phyloP scores from a whole-genome alignment of 2,888 invertebrate genomes.

The Andrena hattorfiana region DNA sequence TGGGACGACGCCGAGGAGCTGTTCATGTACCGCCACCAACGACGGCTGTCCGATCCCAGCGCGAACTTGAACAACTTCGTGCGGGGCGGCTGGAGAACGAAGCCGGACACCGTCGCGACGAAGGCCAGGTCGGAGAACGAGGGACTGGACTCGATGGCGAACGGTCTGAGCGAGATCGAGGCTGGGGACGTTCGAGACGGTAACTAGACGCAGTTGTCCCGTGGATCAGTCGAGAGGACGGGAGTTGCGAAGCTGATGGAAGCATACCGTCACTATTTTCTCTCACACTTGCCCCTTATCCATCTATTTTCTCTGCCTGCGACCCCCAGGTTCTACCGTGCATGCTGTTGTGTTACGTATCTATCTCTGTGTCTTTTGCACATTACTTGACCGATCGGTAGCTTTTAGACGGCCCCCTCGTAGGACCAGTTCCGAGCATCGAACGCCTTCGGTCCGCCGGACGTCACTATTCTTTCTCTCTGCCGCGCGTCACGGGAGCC shows the following conservation, averaged over 20 bases:
- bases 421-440: slow-evolving; percentile 1
- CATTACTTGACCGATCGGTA: slow-evolving; percentile 51
- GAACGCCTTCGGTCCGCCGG: slow-evolving; percentile 4
- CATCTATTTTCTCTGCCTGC: slow-evolving; percentile 56
- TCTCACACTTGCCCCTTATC: slow-evolving; percentile 6
- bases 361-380: slow-evolving; percentile 65
- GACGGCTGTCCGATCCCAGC: slow-evolving; percentile 96
- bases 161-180: slow-evolving; percentile 95
- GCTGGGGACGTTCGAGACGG: slow-evolving; percentile 97
- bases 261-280: not conserved
- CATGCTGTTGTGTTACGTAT: slow-evolving; percentile 62
- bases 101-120: slow-evolving; percentile 85
- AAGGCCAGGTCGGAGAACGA: slow-evolving; percentile 96
- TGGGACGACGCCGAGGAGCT: slow-evolving; percentile 96
- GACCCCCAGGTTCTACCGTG: slow-evolving; percentile 52
- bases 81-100: slow-evolving; percentile 92
- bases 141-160: slow-evolving; percentile 94
- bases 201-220: slow-evolving; percentile 84
- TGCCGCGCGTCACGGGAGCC: not conserved
- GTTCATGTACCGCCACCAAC: slow-evolving; percentile 92
- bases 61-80: slow-evolving; percentile 94
- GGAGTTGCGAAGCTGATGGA: not conserved
- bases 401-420: not conserved
- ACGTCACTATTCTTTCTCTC: not conserved
- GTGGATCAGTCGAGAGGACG: slow-evolving; percentile 3